Percentiles rank a stretch among this genome's conserved stretches.
Evolutionary conservation across 2,797 vertebrate species (phyloP).

Genomic region (Ctenosaura bakeri): DNA sequence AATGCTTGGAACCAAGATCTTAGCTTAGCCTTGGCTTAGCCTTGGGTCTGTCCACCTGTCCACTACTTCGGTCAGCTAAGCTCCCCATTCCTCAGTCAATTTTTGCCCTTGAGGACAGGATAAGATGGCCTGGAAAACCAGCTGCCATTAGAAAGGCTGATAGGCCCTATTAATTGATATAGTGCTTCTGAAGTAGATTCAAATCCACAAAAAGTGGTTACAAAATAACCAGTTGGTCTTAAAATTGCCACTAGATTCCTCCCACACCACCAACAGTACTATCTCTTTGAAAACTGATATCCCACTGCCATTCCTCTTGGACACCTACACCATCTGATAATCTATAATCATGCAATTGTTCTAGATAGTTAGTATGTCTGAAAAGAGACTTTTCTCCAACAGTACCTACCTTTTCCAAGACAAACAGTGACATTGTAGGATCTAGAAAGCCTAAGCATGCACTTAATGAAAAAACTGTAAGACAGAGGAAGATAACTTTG

Average conservation of each 20-base stretch:
- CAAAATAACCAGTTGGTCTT: no score
- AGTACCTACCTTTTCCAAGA: conserved; percentile 85
- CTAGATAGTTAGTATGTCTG: background rate
- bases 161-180: no score
- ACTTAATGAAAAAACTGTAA: conserved; percentile 87
- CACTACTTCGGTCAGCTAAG: background rate
- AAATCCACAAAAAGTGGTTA: no score
- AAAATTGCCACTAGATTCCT: no score
- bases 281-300: background rate
- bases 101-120: background rate
- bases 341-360: background rate
- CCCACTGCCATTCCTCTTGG: no score
- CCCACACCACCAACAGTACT: no score
- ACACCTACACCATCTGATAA: background rate
- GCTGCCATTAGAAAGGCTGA: background rate
- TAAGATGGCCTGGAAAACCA: background rate
- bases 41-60: background rate
- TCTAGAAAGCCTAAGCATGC: conserved; percentile 91
- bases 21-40: no score
- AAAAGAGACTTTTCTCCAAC: background rate
- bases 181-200: no score
- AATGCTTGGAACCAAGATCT: background rate
- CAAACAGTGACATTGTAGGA: conserved; percentile 93
- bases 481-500: conserved; percentile 87
- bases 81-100: background rate